Percentiles rank a stretch among this genome's conserved stretches.
Evolutionary conservation across 1,140 invertebrate species (phyloP).

Genomic region (Plectus sambesii): DNA sequence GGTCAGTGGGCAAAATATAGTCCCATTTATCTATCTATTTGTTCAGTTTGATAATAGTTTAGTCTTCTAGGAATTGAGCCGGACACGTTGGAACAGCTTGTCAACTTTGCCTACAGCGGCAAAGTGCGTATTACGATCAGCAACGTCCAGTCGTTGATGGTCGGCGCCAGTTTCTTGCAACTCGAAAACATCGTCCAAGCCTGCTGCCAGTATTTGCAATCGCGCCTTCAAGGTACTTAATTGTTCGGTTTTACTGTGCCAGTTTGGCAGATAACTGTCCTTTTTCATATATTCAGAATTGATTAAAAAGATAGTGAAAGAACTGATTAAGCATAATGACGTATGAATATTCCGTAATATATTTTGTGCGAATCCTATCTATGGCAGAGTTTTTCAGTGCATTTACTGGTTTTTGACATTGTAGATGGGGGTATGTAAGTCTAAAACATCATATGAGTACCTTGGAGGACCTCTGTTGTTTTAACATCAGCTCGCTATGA

Average conservation of each 20-base stretch:
- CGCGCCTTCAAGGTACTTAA: constrained; percentile 87
- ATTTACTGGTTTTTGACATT: too few relatives aligned
- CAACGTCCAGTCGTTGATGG: constrained; percentile 73
- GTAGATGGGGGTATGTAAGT: too few relatives aligned
- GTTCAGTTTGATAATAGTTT: constrained; percentile 4
- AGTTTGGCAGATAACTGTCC: too few relatives aligned
- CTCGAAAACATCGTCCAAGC: constrained; percentile 57
- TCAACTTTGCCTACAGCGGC: constrained; percentile 78
- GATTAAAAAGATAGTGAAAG: too few relatives aligned
- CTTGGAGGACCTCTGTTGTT: too few relatives aligned
- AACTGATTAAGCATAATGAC: too few relatives aligned
- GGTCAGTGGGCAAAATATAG: constrained; percentile 60
- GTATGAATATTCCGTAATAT: constrained; percentile 66
- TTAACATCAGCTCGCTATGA: too few relatives aligned
- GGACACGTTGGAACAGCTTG: constrained; percentile 60
- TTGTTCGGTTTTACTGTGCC: too few relatives aligned
- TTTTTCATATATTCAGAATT: too few relatives aligned
- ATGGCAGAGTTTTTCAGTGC: too few relatives aligned
- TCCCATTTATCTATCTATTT: constrained; percentile 47
- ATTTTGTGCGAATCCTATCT: constrained; percentile 37
- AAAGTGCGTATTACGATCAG: constrained; percentile 62
- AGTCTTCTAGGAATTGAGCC: constrained; percentile 22
- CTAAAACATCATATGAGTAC: too few relatives aligned
- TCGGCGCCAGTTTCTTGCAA: constrained; percentile 75
- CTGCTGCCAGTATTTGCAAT: constrained; percentile 88